Evolutionary conservation across 2,113 vertebrate genomes (phyloP).

Genomic region (Pseudopipra pipra): DNA sequence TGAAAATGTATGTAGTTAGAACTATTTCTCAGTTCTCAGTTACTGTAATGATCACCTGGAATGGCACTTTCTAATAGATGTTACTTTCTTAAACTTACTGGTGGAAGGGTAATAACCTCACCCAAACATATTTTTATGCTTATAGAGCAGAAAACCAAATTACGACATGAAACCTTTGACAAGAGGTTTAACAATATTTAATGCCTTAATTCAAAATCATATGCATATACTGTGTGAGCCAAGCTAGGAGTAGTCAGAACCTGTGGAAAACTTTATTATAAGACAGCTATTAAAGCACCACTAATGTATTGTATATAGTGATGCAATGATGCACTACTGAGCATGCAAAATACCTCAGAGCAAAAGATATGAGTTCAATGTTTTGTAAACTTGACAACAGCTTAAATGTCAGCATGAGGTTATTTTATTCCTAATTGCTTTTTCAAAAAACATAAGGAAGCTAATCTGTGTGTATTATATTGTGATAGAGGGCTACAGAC

Average conservation of each 20-base stretch:
- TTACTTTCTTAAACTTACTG: not conserved
- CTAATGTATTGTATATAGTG: not conserved
- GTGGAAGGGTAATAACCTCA: not conserved
- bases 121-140: not conserved
- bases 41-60: not conserved
- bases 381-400: conserved; percentile 1
- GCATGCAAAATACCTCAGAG: conserved; percentile 38
- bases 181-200: conserved; percentile 23
- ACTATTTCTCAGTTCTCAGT: not conserved
- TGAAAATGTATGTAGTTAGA: not conserved
- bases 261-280: not conserved
- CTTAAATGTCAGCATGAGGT: conserved; percentile 50
- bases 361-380: not conserved
- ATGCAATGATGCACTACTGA: not conserved
- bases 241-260: not conserved
- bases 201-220: not conserved
- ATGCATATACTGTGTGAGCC: not conserved
- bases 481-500: not conserved
- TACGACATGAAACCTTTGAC: not conserved
- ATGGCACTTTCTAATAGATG: not conserved
- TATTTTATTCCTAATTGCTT: conserved; percentile 20
- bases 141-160: not conserved
- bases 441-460: not conserved
- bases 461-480: not conserved
- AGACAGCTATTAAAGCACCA: not conserved